Base-by-base conservation (phyloP, 1,140 invertebrate species). In the Zaprionus ornatus region DNA sequence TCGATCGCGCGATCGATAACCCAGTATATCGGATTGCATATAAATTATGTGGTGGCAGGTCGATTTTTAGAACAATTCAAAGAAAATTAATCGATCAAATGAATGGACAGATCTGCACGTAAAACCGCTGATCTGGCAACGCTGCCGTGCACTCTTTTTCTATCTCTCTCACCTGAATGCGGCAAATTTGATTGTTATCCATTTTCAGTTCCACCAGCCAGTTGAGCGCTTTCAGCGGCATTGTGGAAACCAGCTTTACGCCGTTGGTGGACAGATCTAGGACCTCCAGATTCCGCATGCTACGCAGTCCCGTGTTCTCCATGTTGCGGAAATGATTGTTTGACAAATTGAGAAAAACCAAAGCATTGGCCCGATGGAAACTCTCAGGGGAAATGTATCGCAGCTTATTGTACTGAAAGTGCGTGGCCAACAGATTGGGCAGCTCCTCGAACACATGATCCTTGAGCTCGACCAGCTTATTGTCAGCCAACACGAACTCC, bases 151-250 rank as follows among this genome's bases (percentile, higher is more conserved):
- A 29, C 29, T 29, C 4, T 40, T 9, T 40, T 4, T 13, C 37
- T 40, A 6, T 15, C 12, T 29, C 0, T 13, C 45, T 23, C 7
- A 92, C 91, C 68, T 95, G 94, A 64, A 96, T 95, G 4, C 94
- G 93, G 83, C 96, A 96, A 80, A 96, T 96, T 48, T 94, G 93
- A 93, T 96, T 96, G 83, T 96, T 95, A 86, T 96, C 95, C 93
- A 96, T 94, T 94, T 96, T 96, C 1, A 98, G 91, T 90, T 98
- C 96, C 0, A 97, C 96, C 12, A 98, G 93, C 95, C 97, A 97
- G 90, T 97, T 96, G 93, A 98, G 95, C 27, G 93, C 91, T 21
- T 94, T 93, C 5, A 95, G 93, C 0, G 94, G 94, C 91, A 94
- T 95, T 15, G 95, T 94, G 13, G 95, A 94, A 0, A 98, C 94